Percentiles rank a stretch among this genome's conserved stretches.
Conservation (phyloP, 2,888 invertebrate species). For the Pollenia amentaria region DNA sequence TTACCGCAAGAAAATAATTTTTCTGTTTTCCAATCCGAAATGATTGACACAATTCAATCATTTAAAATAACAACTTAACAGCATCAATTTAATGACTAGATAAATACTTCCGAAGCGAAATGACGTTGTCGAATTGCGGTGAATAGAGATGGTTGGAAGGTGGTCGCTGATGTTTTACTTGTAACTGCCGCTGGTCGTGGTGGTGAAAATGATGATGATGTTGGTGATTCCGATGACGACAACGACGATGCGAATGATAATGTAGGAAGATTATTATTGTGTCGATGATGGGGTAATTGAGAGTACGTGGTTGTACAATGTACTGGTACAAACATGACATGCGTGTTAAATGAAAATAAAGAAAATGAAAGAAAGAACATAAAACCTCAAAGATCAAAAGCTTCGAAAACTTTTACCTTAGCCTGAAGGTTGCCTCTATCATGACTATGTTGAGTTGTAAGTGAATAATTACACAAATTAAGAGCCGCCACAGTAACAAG, state of each 20-base stretch:
- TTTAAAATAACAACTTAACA: slow-evolving; percentile 69
- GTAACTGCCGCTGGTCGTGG: slow-evolving; percentile 26
- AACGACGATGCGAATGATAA: slow-evolving; percentile 47
- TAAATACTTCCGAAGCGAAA: slow-evolving; percentile 70
- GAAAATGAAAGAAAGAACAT: slow-evolving; percentile 36
- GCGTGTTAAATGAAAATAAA: slow-evolving; percentile 60
- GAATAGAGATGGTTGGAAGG: slow-evolving; percentile 22
- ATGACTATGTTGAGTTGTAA: slow-evolving; percentile 53
- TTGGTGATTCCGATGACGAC: not conserved
- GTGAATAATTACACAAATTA: slow-evolving; percentile 76
- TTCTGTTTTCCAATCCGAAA: slow-evolving; percentile 32
- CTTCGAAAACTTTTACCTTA: slow-evolving; percentile 20
- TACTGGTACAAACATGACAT: slow-evolving; percentile 49
- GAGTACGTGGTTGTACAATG: slow-evolving; percentile 57
- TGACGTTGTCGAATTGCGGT: slow-evolving; percentile 51
- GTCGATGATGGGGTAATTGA: slow-evolving; percentile 65
- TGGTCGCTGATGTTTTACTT: slow-evolving; percentile 16
- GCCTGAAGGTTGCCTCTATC: slow-evolving; percentile 65
- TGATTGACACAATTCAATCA: slow-evolving; percentile 73
- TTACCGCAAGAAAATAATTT: slow-evolving; percentile 40
- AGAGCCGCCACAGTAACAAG: slow-evolving; percentile 73
- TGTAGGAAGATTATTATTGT: slow-evolving; percentile 50
- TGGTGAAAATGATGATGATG: slow-evolving; percentile 4
- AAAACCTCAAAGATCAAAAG: slow-evolving; percentile 36
- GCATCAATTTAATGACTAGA: slow-evolving; percentile 69